Percentiles rank a stretch among this genome's conserved stretches.
These are phyloP conservation scores for Rhizoglyphus robini DNA, from an alignment of 1,140 invertebrate genomes.

Conservation along the genomic window DNA sequence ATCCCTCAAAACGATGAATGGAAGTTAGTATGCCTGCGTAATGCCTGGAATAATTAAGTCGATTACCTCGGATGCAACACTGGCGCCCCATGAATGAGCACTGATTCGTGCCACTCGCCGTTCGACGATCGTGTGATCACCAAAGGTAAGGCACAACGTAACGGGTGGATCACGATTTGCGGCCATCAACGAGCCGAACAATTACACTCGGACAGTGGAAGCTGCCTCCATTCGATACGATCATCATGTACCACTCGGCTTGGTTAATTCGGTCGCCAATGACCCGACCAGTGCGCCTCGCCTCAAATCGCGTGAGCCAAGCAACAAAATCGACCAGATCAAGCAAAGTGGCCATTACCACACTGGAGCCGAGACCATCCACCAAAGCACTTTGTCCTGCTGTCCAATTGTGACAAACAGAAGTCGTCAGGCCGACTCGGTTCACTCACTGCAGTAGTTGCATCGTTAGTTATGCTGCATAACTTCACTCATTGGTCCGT, in stretches of 20 bases:
- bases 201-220: background rate
- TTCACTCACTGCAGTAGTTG: too few species aligned
- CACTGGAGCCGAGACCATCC: too few species aligned
- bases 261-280: background rate
- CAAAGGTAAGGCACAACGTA: background rate
- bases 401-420: too few species aligned
- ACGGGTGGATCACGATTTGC: slow-evolving; percentile 10
- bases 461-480: too few species aligned
- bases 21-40: background rate
- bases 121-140: background rate
- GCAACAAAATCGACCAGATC: too few species aligned
- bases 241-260: background rate
- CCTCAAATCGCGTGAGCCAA: too few species aligned
- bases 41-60: slow-evolving; percentile 5
- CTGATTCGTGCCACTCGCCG: background rate
- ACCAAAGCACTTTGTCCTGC: too few species aligned
- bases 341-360: too few species aligned
- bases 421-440: too few species aligned
- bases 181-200: background rate
- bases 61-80: background rate
- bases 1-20: background rate
- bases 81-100: background rate
- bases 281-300: too few species aligned
- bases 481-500: too few species aligned
- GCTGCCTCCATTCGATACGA: slow-evolving; percentile 3